These are phyloP conservation scores for Hypotaenidia okinawae DNA, from an alignment of 2,797 vertebrate species.

Conservation along the genomic window DNA sequence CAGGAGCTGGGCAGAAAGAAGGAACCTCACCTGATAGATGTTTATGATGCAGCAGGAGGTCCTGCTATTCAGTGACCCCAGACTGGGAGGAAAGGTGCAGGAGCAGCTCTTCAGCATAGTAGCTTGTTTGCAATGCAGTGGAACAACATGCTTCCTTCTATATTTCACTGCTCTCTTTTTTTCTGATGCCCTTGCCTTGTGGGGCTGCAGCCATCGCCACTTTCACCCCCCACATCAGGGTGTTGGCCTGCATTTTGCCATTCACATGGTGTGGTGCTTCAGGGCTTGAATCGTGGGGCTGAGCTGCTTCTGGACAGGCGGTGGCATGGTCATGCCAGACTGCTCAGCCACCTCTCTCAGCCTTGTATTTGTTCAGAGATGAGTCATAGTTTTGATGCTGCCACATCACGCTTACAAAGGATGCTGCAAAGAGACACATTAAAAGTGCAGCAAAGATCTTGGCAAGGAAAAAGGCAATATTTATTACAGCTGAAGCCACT, in stretches of 20 bases:
- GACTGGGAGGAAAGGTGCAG: not conserved
- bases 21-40: not conserved
- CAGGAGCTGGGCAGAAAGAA: not conserved
- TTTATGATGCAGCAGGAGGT: not conserved
- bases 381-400: not conserved
- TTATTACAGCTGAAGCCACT: not conserved
- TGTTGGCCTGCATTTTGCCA: not conserved
- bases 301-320: not conserved
- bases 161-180: not conserved
- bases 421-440: not conserved
- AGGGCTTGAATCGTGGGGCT: no score
- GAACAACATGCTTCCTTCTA: not conserved
- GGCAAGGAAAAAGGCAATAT: not conserved
- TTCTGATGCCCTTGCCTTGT: not conserved
- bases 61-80: not conserved
- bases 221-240: not conserved
- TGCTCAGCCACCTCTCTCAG: not conserved
- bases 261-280: fast-evolving
- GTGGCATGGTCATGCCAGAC: fast-evolving
- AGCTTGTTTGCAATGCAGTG: not conserved
- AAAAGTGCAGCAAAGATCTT: not conserved
- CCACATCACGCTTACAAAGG: fast-evolving
- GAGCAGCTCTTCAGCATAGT: not conserved
- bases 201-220: not conserved
- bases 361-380: not conserved